Evolutionary conservation across 2,888 invertebrate species (phyloP).

Genomic region (Pterostichus niger): DNA sequence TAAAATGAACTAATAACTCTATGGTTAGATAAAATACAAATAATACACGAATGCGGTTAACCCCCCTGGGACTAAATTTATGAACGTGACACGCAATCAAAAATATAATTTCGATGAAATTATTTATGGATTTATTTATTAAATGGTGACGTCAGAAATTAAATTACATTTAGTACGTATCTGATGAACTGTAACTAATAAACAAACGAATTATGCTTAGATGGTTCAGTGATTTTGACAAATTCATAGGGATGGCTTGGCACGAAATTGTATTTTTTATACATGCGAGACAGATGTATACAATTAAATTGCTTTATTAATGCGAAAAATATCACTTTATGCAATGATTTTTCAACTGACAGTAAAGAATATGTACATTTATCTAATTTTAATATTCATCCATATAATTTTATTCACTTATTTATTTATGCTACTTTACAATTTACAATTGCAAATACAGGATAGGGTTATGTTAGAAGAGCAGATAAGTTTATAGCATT

Average conservation of each 20-base stretch:
- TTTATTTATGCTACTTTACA: too few species aligned
- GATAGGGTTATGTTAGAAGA: too few species aligned
- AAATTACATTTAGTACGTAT: slow-evolving; percentile 55
- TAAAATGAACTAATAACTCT: slow-evolving; percentile 13
- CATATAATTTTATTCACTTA: too few species aligned
- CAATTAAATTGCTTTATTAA: slow-evolving; percentile 40
- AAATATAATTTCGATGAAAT: slow-evolving; percentile 57
- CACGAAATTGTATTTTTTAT: slow-evolving; percentile 29
- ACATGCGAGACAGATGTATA: background rate
- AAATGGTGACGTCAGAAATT: slow-evolving; percentile 53
- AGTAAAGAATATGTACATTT: slow-evolving; percentile 25
- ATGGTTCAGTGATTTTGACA: slow-evolving; percentile 47
- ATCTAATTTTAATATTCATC: slow-evolving; percentile 30
- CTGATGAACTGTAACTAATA: slow-evolving; percentile 58
- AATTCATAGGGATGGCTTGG: slow-evolving; percentile 25
- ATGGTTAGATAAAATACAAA: slow-evolving; percentile 45
- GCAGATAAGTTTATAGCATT: too few species aligned
- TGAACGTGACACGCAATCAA: slow-evolving; percentile 57
- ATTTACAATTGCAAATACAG: too few species aligned
- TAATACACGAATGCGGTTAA: slow-evolving; percentile 28
- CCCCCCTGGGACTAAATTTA: slow-evolving; percentile 50
- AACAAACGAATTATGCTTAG: slow-evolving; percentile 58
- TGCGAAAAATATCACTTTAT: slow-evolving; percentile 18
- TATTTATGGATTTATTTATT: slow-evolving; percentile 52
- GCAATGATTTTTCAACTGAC: slow-evolving; percentile 24